Base-by-base conservation (phyloP, 2,888 invertebrate species). In the Teleiodes luculella region DNA sequence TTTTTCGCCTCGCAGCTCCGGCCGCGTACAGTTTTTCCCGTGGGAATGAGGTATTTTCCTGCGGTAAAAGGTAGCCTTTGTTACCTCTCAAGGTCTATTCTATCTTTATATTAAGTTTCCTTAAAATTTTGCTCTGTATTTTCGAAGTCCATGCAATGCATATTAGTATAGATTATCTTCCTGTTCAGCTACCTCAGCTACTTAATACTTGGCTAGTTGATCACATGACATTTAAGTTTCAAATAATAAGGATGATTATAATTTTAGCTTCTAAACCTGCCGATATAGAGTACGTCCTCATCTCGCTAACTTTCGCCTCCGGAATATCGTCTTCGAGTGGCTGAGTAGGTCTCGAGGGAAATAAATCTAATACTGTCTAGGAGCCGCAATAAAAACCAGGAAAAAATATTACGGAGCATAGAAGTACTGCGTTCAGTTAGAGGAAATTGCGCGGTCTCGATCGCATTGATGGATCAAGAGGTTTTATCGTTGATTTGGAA, bases 301-400 rank as follows among this genome's bases (percentile, higher is more conserved):
- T 46, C 31, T 7, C 46, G 46, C 46, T 31, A 46, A 46, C 46
- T 31, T 46, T 16, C 35, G 33, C 13, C 33, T 10, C 16, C 14
- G 39, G 30, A 24, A 33, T 56, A 55, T 52, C 46, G 53, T 24
- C 52, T 30, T 33, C 49, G 39, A 53, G 46, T 35, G 45, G 50
- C 46, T 46, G 47, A 39, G 51, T 41, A 24, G 28, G 14, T 53
- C 56, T 45, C 53, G 10, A 11, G 56, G 56, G 56, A 56, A 56
- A 56, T 56, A 53, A 56, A 56, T 56, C 53, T 56, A 56, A 56
- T 56, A 56, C 51, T 56, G 53, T 53, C 53, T 53, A 53, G 51
- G 35, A 56, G 35, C 56, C 36, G 53, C 47, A 56, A 53, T 56
- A 53, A 56, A 56, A 56, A 49, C 41, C 53, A 56, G 53, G 50